phyloP scores from a whole-genome alignment of 2,797 vertebrate genomes.

The Leuciscus waleckii region DNA sequence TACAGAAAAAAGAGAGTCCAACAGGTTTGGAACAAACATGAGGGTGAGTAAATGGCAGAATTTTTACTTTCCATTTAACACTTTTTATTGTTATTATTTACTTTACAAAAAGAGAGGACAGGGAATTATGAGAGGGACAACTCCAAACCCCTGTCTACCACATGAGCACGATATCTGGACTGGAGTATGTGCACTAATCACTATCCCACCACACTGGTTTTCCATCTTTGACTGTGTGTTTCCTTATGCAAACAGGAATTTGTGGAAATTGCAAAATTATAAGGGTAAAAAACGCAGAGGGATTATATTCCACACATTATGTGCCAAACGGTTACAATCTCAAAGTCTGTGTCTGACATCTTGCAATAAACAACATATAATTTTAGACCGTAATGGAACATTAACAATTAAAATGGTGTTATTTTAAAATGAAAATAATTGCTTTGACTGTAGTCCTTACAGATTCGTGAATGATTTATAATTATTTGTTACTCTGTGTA shows the following conservation, averaged over 20 bases:
- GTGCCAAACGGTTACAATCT: not conserved
- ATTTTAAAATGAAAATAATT: slow-evolving; percentile 25
- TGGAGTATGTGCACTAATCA: not conserved
- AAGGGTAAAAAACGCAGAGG: not conserved
- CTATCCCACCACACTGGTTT: not conserved
- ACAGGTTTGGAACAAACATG: not conserved
- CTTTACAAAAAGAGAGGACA: too few relatives aligned
- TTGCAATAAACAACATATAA: not conserved
- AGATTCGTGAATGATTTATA: slow-evolving; percentile 73
- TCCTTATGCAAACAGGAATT: not conserved
- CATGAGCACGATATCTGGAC: not conserved
- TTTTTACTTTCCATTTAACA: not conserved
- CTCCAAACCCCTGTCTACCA: not conserved
- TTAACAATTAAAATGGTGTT: slow-evolving; percentile 61
- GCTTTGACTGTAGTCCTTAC: not conserved
- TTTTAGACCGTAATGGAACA: not conserved
- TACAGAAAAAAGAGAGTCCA: too few relatives aligned
- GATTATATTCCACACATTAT: not conserved
- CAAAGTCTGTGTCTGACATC: not conserved
- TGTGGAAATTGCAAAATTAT: not conserved
- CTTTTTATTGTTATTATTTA: not conserved
- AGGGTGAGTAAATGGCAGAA: not conserved
- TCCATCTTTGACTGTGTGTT: not conserved
- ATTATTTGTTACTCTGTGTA: slow-evolving; percentile 71
- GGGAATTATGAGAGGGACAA: not conserved